These are phyloP conservation scores for Hyposoter didymator DNA, from an alignment of 2,888 invertebrate genomes.

Conservation along the genomic window DNA sequence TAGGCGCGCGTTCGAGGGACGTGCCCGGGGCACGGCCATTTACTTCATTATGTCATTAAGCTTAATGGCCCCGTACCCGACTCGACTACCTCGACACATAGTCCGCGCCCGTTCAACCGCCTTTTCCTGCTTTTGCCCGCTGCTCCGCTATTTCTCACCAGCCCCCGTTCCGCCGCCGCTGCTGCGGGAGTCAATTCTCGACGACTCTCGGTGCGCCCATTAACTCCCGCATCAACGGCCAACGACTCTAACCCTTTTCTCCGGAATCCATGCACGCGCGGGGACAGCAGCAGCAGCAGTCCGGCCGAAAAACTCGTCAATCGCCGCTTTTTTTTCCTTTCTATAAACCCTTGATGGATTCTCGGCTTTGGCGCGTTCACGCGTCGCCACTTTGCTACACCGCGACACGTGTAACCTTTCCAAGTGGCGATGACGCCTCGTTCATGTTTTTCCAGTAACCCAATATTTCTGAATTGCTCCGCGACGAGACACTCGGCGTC, in stretches of 20 bases:
- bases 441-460: slow-evolving; percentile 82
- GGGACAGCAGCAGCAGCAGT: too few species aligned
- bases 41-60: slow-evolving; percentile 85
- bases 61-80: slow-evolving; percentile 84
- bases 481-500: not conserved
- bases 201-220: slow-evolving; percentile 68
- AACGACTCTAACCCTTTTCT: slow-evolving; percentile 51
- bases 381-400: slow-evolving; percentile 57
- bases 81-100: slow-evolving; percentile 73
- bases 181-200: slow-evolving; percentile 63
- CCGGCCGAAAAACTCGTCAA: slow-evolving; percentile 8
- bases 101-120: slow-evolving; percentile 21
- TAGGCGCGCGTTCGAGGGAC: slow-evolving; percentile 69
- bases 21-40: slow-evolving; percentile 80
- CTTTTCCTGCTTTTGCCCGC: slow-evolving; percentile 68
- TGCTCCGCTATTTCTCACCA: slow-evolving; percentile 57
- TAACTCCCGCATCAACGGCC: slow-evolving; percentile 61
- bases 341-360: slow-evolving; percentile 6
- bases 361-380: not conserved
- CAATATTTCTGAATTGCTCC: slow-evolving; percentile 79
- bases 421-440: slow-evolving; percentile 82
- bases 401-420: slow-evolving; percentile 79
- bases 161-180: slow-evolving; percentile 15
- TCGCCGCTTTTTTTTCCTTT: not conserved
- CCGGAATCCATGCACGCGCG: slow-evolving; percentile 26